Percentiles rank a stretch among this genome's conserved stretches.
Conservation (phyloP, 2,888 invertebrate genomes). For the Baronia brevicornis region DNA sequence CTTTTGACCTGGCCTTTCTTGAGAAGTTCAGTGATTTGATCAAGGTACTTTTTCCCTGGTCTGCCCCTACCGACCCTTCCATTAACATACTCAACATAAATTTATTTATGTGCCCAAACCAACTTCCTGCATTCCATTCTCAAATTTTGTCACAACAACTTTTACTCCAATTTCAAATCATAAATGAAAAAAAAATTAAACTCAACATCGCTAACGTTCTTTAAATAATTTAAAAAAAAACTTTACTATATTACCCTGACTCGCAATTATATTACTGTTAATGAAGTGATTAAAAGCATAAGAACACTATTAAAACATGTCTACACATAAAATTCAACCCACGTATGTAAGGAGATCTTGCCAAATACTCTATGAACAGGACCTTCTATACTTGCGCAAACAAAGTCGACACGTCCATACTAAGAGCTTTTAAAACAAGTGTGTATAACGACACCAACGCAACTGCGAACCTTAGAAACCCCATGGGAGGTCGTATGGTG, state of each 20-base stretch:
- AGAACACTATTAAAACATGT: constrained; percentile 8
- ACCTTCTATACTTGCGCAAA: constrained; percentile 45
- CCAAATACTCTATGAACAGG: constrained; percentile 25
- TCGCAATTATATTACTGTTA: background rate
- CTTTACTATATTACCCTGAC: background rate
- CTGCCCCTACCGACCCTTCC: no score
- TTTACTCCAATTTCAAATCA: no score
- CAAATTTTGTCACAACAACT: no score
- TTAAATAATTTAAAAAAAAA: background rate
- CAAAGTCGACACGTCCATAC: constrained; percentile 30
- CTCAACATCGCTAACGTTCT: no score
- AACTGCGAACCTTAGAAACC: background rate
- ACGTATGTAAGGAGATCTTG: constrained; percentile 16
- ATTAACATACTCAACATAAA: no score
- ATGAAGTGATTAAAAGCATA: background rate
- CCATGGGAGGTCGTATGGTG: constrained; percentile 3
- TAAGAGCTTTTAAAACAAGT: constrained; percentile 23
- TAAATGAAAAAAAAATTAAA: no score
- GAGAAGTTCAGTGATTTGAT: no score
- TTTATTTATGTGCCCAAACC: no score
- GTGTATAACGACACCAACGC: constrained; percentile 3
- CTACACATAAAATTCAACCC: constrained; percentile 11
- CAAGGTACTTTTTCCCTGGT: no score
- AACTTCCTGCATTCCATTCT: no score
- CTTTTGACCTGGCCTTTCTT: no score